A percentile compares a stretch with the other conserved stretches of the same genome.
phyloP scores from a whole-genome alignment of 2,888 invertebrate genomes.

The Trimorus sp. region DNA sequence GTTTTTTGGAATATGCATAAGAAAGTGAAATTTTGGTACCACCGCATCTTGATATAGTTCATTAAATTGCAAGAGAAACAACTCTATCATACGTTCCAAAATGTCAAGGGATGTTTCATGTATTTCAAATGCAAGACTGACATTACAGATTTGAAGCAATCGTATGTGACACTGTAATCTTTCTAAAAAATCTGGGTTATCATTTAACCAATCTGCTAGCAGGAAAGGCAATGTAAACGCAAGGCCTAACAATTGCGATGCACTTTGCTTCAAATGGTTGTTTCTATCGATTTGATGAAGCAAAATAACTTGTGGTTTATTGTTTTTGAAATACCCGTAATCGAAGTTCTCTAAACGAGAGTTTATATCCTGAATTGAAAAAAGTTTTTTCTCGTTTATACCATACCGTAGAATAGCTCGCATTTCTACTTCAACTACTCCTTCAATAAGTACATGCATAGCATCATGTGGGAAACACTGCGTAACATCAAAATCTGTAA shows the following conservation, averaged over 20 bases:
- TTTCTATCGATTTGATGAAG: slow-evolving; percentile 21
- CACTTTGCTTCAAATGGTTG: slow-evolving; percentile 54
- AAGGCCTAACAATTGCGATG: slow-evolving; percentile 16
- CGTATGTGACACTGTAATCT: slow-evolving; percentile 4
- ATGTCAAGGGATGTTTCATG: background rate
- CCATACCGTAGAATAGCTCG: background rate
- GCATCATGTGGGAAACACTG: slow-evolving; percentile 1
- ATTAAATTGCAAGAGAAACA: slow-evolving; percentile 17
- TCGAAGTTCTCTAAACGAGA: slow-evolving; percentile 33
- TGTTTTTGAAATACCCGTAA: slow-evolving; percentile 46
- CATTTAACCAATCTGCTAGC: slow-evolving; percentile 1
- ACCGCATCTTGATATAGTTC: slow-evolving; percentile 3
- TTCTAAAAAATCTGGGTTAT: background rate
- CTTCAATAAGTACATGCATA: slow-evolving; percentile 3
- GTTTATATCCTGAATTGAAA: background rate
- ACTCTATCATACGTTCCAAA: slow-evolving; percentile 28
- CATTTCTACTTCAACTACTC: background rate
- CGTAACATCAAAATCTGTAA: slow-evolving; percentile 1
- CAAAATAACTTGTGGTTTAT: slow-evolving; percentile 50
- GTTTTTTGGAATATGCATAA: slow-evolving; percentile 29
- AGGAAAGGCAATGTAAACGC: slow-evolving; percentile 15
- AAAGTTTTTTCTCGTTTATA: background rate
- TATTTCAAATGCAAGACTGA: slow-evolving; percentile 28
- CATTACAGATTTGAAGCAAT: background rate
- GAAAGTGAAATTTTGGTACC: too few relatives aligned